A percentile compares a stretch with the other conserved stretches of the same genome.
phyloP scores from a whole-genome alignment of 2,113 vertebrate genomes.

The Carollia perspicillata region DNA sequence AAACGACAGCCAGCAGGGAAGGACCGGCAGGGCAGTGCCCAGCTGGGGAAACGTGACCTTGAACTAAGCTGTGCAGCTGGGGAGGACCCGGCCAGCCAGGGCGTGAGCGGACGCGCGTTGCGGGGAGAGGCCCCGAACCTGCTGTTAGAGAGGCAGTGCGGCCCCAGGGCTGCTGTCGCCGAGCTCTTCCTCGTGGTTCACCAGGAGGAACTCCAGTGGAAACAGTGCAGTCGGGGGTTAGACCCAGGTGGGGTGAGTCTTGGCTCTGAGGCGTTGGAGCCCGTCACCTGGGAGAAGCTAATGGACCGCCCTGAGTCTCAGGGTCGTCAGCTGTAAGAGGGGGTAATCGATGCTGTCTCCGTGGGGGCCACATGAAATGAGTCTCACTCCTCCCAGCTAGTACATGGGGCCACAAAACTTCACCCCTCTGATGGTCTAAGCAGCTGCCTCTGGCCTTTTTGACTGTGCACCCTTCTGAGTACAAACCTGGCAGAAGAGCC shows the following conservation, averaged over 20 bases:
- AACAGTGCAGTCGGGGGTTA: background rate
- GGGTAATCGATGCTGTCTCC: background rate
- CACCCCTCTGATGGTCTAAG: background rate
- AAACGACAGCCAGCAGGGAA: background rate
- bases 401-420: background rate
- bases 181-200: background rate
- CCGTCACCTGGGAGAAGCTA: background rate
- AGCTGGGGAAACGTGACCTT: background rate
- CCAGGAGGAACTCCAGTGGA: background rate
- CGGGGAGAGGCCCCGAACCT: background rate
- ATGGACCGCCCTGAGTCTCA: background rate
- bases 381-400: background rate
- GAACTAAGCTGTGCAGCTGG: background rate
- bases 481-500: background rate
- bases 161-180: background rate
- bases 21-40: background rate
- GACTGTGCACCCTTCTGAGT: background rate
- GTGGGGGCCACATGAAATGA: background rate
- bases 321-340: background rate
- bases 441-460: background rate
- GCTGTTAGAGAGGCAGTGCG: background rate
- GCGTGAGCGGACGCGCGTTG: background rate
- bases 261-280: background rate
- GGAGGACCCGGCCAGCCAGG: background rate
- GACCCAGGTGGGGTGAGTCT: background rate